Evolutionary conservation across 2,888 invertebrate species (phyloP), one percentile per base, ranked within the genome.

Genomic region (Eilema griseolum): DNA sequence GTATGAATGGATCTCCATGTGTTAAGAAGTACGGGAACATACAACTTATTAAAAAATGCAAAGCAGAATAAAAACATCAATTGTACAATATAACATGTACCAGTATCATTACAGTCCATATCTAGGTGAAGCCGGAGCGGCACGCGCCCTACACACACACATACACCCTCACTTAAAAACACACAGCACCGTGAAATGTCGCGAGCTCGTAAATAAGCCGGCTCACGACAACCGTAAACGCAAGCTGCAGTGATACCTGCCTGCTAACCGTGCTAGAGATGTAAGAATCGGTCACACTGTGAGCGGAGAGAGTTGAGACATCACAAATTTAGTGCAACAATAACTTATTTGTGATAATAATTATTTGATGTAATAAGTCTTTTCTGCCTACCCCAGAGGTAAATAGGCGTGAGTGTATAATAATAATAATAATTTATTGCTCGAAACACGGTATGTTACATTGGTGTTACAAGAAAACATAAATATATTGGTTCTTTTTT

Each of bases 201-300:
- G 75, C 79, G 76, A 66, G 76, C 68, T 77, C 71, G 81, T 87
- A 87, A 87, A 87, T 86, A 82, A 86, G 75, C 70, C 61, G 69
- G 76, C 70, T 77, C 86, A 83, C 84, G 81, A 81, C 77, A 82
- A 73, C 74, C 74, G 71, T 76, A 74, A 78, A 77, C 76, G 76
- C 81, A 73, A 82, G 72, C 78, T 80, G 83, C 81, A 81, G 65
- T 74, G 72, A 72, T 69, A 66, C 60, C 62, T 56, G 23, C 60
- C 72, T 68, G 73, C 67, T 73, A 61, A 70, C 61, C 69, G 63
- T 73, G 79, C 74, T 61, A 70, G 61, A 62, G 24, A 37, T 67
- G 16, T 60, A 46, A 52, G 23, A 73, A 28, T 61, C 3, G 67
- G 77, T 64, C 61, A 0, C 37, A 70, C n/a, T 79, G 70, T 1